Base-by-base conservation (phyloP, 2,113 vertebrate genomes). In the Malurus melanocephalus region DNA sequence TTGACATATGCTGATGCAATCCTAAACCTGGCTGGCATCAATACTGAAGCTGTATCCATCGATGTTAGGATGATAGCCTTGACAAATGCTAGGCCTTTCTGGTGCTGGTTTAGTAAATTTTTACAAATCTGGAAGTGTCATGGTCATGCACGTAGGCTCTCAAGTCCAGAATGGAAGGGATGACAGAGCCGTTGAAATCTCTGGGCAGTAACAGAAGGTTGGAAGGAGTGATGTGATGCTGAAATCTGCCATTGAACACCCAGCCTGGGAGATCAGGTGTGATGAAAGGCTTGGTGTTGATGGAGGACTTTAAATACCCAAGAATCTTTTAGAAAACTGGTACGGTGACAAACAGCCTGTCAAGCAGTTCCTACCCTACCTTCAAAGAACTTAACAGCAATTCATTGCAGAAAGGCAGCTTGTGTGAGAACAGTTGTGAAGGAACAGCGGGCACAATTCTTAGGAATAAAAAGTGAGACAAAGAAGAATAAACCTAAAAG, bases 131-230 rank as follows among this genome's bases (percentile, higher is more conserved):
- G 56, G 10, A 72, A 62, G n/a, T 71, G 49, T 80, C 55, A 22
- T 26, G 65, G 76, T 61, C 84, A 52, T 49, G 51, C 13, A 42
- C 32, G 42, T 12, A 43, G 32, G 48, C n/a, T 83, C 57, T 74
- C 68, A 77, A 88, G 52, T 78, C 53, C 62, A 28, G 15, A 94
- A 68, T 20, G 46, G 49, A 87, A 87, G 43, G 64, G 16, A 43
- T 83, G 80, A 92, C 76, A 80, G 76, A 66, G 48, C 40, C 0
- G 23, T 62, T 94, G 93, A 91, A 92, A 85, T 93, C 51, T 88
- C 90, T 91, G 88, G 68, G 82, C 88, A 88, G 4, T 30, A 38
- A 65, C 66, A 81, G 89, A 92, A 91, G 43, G 55, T 27, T 92
- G 68, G 67, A 91, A 92, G 60, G 75, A 93, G 38, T 51, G 72